Conservation (phyloP, 1,140 invertebrate genomes). For the Pogonus chalceus region DNA sequence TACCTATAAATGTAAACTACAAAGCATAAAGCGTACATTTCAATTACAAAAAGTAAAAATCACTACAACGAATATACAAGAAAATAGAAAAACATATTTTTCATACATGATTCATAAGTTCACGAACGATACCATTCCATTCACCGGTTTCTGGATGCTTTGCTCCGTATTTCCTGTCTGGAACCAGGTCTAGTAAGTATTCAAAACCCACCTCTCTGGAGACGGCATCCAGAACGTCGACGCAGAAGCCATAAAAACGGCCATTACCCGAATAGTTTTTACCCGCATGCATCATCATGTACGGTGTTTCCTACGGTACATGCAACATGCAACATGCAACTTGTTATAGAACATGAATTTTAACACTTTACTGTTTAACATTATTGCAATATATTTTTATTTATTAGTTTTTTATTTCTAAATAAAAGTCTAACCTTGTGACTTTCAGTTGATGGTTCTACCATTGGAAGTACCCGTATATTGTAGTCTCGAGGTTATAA, state of each 20-base stretch:
- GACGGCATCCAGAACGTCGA: constrained; percentile 59
- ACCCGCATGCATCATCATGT: constrained; percentile 56
- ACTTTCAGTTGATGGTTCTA: too few relatives aligned
- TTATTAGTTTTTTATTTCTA: too few relatives aligned
- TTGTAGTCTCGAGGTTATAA: too few relatives aligned
- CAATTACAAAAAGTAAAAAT: too few relatives aligned
- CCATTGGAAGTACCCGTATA: too few relatives aligned
- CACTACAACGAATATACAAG: too few relatives aligned
- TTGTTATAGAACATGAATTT: not conserved
- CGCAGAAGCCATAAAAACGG: constrained; percentile 68
- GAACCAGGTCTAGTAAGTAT: constrained; percentile 63
- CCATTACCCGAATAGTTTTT: constrained; percentile 57
- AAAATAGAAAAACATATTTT: too few relatives aligned
- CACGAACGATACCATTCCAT: constrained; percentile 77
- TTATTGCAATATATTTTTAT: too few relatives aligned
- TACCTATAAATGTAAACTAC: too few relatives aligned
- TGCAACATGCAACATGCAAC: not conserved
- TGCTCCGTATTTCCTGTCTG: constrained; percentile 68
- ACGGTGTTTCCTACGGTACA: constrained; percentile 50
- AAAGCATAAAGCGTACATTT: too few relatives aligned
- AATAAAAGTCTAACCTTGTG: too few relatives aligned
- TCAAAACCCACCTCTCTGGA: constrained; percentile 59
- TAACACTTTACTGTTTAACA: too few relatives aligned
- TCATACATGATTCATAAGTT: constrained; percentile 64
- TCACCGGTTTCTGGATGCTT: constrained; percentile 53